A percentile compares a stretch with the other conserved stretches of the same genome.
Conservation (phyloP, 2,113 vertebrate genomes). For the Xyliphius kryptos region DNA sequence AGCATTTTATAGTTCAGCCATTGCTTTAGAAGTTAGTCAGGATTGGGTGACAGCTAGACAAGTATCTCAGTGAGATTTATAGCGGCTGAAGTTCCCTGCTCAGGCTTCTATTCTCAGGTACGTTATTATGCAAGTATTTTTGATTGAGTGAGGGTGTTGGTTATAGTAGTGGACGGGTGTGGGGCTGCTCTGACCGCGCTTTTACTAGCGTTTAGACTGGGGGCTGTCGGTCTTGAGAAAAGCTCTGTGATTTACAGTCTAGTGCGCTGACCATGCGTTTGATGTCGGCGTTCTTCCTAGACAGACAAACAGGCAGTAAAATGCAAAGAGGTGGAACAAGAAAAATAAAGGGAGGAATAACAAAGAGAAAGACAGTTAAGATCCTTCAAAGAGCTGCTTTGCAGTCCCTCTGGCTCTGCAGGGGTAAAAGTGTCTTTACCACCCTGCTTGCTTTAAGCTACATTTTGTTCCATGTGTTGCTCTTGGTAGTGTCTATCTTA, state of each 20-base stretch:
- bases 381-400: constrained; percentile 41
- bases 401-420: constrained; percentile 25
- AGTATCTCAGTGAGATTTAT: neutral
- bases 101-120: no score
- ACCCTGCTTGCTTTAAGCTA: constrained; percentile 37
- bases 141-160: constrained; percentile 22
- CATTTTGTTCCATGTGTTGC: constrained; percentile 18
- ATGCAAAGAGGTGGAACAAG: constrained; percentile 31
- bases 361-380: constrained; percentile 27
- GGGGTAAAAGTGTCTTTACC: constrained; percentile 41
- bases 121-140: no score
- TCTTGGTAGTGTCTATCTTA: constrained; percentile 17
- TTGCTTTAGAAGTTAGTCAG: constrained; percentile 26
- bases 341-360: constrained; percentile 12
- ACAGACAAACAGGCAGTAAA: constrained; percentile 49
- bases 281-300: constrained; percentile 58
- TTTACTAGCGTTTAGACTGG: constrained; percentile 40
- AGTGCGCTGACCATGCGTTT: constrained; percentile 57
- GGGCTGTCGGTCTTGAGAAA: constrained; percentile 23
- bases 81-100: neutral
- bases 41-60: constrained; percentile 17
- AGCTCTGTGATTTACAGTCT: constrained; percentile 49
- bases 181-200: constrained; percentile 14
- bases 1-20: constrained; percentile 36
- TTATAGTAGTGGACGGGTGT: constrained; percentile 30